Evolutionary conservation across 1,140 invertebrate species (phyloP), one percentile per base, ranked within the genome.

Genomic region (Paraescarpia echinospica): DNA sequence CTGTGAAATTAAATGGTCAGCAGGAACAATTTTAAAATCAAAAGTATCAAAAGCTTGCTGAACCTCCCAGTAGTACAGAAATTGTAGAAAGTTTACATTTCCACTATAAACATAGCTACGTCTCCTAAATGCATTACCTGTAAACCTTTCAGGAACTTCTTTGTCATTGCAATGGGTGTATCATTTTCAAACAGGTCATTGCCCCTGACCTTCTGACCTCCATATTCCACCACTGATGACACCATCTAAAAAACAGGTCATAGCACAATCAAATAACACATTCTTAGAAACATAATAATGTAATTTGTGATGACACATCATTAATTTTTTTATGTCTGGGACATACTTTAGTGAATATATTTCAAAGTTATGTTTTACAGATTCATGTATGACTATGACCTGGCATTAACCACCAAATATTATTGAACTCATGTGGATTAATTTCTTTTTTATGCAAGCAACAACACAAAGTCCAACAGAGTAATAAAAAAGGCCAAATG

Each of bases 131-230:
- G 9, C 22, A 31, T 77, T 77, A 98, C 98, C 97, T 98, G 98
- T 92, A 99, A 98, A 92, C 99, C 97, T 95, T 98, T 97, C 94
- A 99, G 98, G 27, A 98, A 98, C 93, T 98, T 97, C 95, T 99
- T 98, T 0, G 98, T 98, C 33, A 99, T 98, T 94, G 98, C 97
- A 77, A 96, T 95, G 35, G 96, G 96, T 95, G 98, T 98, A 94
- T 98, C 97, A 89, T 98, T 98, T 93, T 96, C 96, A 95, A 99
- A 98, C 92, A 99, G 96, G 96, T 98, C 98, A 95, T 97, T 97
- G 94, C 98, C 97, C 48, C 98, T 96, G 0, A 97, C 97, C 95
- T 98, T 98, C 34, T 97, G 97, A 35, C 98, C 98, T 33, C 97
- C 98, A 95, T 98, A 98, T 95, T 98, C 98, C 92, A 98, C 95